Base-by-base conservation (phyloP, 2,797 vertebrate genomes). In the Tenualosa ilisha region DNA sequence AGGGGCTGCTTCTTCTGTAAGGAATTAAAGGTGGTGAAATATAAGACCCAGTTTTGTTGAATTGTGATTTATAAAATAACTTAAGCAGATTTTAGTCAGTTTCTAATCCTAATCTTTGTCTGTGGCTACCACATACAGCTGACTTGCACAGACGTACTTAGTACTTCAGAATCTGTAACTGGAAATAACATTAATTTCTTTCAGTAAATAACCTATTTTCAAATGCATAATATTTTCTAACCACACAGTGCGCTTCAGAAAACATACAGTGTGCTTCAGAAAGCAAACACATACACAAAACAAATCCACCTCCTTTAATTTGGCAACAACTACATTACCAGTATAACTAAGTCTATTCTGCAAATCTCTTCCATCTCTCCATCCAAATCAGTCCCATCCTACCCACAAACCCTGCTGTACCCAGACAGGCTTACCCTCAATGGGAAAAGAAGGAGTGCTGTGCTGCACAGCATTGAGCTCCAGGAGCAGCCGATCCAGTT, bases 401-500 rank as follows among this genome's bases (percentile, higher is more conserved):
- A 40, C 31, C 5, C 68, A 31, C 68, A 61, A 61, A 22, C 26
- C 31, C 68, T 75, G 68, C 68, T 75, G 68, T 20, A 13, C 31
- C 31, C 31, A 5, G 15, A 3, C 13, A 20, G 15, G 15, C 68
- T 75, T 75, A 75, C 68, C 68, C 68, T 75, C 68, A 5, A 96
- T 94, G 89, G 96, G 95, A 92, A 96, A 96, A 0, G 95, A 94
- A 15, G 96, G 91, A 0, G 97, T 95, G 85, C 94, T 97, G 86
- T 98, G 97, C 84, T 75, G 68, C 17, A 99, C 98, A 0, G 97
- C 97, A 0, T 99, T 99, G 75, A 99, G 96, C 87, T 99, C 98
- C 92, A 98, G 92, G 84, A 99, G 95, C 84, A 99, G 96, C 54
- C 98, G 95, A 93, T 99, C 98, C 26, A 99, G 96, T 93, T 99